phyloP scores from a whole-genome alignment of 2,888 invertebrate genomes.

The Ophion obscuratus region DNA sequence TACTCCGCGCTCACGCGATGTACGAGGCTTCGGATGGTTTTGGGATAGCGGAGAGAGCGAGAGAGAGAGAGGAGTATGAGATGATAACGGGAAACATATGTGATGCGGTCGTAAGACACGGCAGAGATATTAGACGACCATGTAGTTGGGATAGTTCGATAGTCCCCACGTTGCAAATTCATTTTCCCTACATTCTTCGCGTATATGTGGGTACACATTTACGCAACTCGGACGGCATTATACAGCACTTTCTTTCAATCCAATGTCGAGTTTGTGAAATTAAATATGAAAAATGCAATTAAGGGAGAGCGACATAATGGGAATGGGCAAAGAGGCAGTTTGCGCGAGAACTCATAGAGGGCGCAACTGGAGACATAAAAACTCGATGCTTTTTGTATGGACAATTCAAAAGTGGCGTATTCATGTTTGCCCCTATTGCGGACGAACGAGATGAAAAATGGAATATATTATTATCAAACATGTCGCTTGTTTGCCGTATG shows the following conservation, averaged over 20 bases:
- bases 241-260: slow-evolving; percentile 2
- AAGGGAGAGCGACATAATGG: neutral
- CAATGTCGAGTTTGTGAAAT: neutral
- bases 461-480: too few relatives aligned
- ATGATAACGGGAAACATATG: slow-evolving; percentile 51
- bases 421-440: too few relatives aligned
- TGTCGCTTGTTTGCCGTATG: too few relatives aligned
- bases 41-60: neutral
- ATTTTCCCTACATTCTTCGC: slow-evolving; percentile 19
- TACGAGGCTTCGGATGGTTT: slow-evolving; percentile 37
- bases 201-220: neutral
- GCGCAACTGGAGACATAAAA: too few relatives aligned
- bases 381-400: neutral
- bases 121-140: slow-evolving; percentile 29
- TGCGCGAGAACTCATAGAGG: neutral
- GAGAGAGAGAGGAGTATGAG: slow-evolving; percentile 9
- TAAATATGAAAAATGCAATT: slow-evolving; percentile 1
- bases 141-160: slow-evolving; percentile 18
- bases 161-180: slow-evolving; percentile 11
- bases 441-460: too few relatives aligned
- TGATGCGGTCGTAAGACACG: slow-evolving; percentile 47
- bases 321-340: neutral
- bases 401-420: too few relatives aligned
- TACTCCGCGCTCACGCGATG: slow-evolving; percentile 32
- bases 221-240: neutral